Evolutionary conservation across 2,888 invertebrate genomes (phyloP).

Genomic region (Cotesia congregata): DNA sequence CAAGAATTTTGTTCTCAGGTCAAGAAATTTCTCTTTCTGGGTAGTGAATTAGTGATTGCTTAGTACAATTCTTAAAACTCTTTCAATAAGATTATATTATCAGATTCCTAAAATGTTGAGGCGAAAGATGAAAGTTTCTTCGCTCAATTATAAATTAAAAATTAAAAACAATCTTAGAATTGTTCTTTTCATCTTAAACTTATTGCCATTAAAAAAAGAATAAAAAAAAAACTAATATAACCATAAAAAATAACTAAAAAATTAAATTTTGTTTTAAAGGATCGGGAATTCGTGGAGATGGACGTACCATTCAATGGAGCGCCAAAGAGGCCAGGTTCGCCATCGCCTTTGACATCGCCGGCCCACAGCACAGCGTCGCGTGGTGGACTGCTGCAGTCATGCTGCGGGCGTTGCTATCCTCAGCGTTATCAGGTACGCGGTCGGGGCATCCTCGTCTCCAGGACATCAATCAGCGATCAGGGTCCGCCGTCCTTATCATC

Average conservation of each 20-base stretch:
- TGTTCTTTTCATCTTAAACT: too few relatives aligned
- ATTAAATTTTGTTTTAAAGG: constrained; percentile 73
- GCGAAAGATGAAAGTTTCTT: too few relatives aligned
- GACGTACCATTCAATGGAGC: constrained; percentile 95
- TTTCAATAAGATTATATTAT: too few relatives aligned
- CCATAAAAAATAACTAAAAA: background rate
- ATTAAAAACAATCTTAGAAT: too few relatives aligned
- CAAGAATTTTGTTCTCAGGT: too few relatives aligned
- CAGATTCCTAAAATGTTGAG: too few relatives aligned
- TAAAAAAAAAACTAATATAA: too few relatives aligned
- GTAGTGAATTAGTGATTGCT: too few relatives aligned
- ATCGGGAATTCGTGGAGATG: constrained; percentile 96
- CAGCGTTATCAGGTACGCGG: constrained; percentile 88
- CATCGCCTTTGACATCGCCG: constrained; percentile 88
- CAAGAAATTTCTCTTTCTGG: too few relatives aligned
- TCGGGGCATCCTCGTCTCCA: constrained; percentile 67
- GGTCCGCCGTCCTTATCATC: constrained; percentile 63
- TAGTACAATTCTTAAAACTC: too few relatives aligned
- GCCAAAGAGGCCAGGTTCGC: constrained; percentile 91
- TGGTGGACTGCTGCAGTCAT: constrained; percentile 81
- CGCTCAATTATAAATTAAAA: too few relatives aligned
- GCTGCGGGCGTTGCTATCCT: constrained; percentile 87
- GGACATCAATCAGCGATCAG: constrained; percentile 68
- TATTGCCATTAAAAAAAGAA: too few relatives aligned
- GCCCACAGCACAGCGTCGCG: constrained; percentile 86